Evolutionary conservation across 2,888 invertebrate species (phyloP).

Genomic region (Hoplodrina blanda): DNA sequence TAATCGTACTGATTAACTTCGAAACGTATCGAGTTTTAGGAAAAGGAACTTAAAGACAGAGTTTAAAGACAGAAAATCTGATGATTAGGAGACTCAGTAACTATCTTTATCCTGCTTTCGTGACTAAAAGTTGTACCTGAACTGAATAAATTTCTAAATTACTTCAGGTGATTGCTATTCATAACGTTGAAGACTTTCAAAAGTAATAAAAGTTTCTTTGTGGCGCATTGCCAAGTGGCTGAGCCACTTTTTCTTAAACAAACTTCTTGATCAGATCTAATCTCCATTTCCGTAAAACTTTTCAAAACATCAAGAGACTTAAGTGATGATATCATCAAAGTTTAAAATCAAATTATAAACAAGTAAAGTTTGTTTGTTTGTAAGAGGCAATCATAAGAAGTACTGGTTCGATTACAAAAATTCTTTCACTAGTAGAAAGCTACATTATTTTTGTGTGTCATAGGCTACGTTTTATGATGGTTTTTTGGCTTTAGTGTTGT

Average conservation of each 20-base stretch:
- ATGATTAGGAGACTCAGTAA: no score
- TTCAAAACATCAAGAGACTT: not conserved
- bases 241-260: not conserved
- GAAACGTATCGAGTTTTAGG: no score
- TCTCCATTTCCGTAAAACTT: not conserved
- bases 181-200: not conserved
- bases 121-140: not conserved
- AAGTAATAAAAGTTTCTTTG: conserved; percentile 7
- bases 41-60: no score
- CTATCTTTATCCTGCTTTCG: no score
- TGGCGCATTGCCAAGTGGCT: conserved; percentile 21
- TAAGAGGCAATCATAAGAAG: no score
- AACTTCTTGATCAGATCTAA: not conserved
- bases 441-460: not conserved
- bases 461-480: not conserved
- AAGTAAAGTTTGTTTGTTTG: not conserved
- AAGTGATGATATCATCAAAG: not conserved
- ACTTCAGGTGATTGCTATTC: conserved; percentile 1
- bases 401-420: not conserved
- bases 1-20: no score
- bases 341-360: not conserved
- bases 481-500: no score
- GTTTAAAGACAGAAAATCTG: no score
- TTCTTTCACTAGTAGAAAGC: not conserved
- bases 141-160: not conserved